phyloP scores from a whole-genome alignment of 37 sponge, comb jelly and placozoan genomes.

The Aplysina aerophoba region DNA sequence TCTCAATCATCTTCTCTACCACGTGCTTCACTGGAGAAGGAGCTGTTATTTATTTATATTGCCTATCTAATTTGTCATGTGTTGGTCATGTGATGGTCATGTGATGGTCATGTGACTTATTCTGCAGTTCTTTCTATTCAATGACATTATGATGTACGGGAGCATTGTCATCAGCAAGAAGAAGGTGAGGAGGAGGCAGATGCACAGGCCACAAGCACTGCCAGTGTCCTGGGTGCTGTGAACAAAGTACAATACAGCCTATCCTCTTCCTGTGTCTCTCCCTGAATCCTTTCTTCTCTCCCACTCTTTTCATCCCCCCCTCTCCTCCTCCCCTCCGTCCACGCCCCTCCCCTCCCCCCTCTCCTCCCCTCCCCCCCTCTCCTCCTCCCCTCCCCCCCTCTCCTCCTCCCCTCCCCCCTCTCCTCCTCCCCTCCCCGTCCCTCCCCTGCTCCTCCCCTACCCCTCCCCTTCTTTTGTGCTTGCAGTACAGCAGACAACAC shows the following conservation, averaged over 20 bases:
- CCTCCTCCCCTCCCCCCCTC: neutral
- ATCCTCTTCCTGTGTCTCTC: neutral
- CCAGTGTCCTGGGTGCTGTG: neutral
- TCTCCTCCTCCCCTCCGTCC: neutral
- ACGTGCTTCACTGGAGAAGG: neutral
- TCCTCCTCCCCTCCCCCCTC: neutral
- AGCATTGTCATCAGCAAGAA: slow-evolving; percentile 86
- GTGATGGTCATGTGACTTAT: neutral
- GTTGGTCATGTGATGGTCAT: neutral
- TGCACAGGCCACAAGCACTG: no score
- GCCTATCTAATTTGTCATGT: neutral
- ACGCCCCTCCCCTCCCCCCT: neutral
- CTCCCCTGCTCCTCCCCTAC: no score
- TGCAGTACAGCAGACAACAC: slow-evolving; percentile 88
- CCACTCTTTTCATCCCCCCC: neutral
- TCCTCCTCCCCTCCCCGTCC: neutral
- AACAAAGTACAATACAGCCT: neutral
- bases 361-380: neutral
- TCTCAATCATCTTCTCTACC: neutral
- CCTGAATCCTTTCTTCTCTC: neutral
- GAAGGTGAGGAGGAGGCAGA: no score
- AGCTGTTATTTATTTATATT: neutral
- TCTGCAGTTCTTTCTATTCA: slow-evolving; percentile 94
- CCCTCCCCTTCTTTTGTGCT: neutral
- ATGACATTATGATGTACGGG: slow-evolving; percentile 94